These are phyloP conservation scores for Tympanoctomys barrerae DNA, from an alignment of 2,797 vertebrate genomes.

Conservation along the genomic window DNA sequence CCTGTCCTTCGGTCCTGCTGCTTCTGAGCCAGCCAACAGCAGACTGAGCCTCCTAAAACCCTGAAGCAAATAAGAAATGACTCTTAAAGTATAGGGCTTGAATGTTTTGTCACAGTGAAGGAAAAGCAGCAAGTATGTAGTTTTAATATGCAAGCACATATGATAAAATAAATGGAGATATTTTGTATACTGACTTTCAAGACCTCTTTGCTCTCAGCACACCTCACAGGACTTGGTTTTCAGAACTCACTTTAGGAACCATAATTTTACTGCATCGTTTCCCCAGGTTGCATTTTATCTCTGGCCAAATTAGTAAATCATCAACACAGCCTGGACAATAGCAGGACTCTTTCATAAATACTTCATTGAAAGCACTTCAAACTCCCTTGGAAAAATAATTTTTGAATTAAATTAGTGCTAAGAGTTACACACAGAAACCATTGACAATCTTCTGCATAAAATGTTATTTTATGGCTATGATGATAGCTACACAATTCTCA, in stretches of 20 bases:
- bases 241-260: not conserved
- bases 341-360: slow-evolving; percentile 43
- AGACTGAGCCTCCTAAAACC: not conserved
- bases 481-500: not conserved
- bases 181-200: not conserved
- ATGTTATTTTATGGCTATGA: not conserved
- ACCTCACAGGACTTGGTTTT: not conserved
- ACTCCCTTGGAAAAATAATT: not conserved
- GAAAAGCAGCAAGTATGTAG: not conserved
- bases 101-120: not conserved
- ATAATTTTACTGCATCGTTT: slow-evolving; percentile 8
- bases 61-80: not conserved
- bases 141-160: not conserved
- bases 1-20: not conserved
- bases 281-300: slow-evolving; percentile 6
- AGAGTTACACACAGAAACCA: slow-evolving; percentile 36
- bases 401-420: slow-evolving; percentile 63
- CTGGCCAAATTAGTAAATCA: slow-evolving; percentile 48
- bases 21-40: not conserved
- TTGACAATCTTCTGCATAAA: not conserved
- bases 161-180: not conserved
- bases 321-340: not conserved
- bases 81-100: not conserved
- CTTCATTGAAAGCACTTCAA: slow-evolving; percentile 51
- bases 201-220: not conserved